Evolutionary conservation across 2,888 invertebrate species (phyloP).

Genomic region (Terebella lapidaria): DNA sequence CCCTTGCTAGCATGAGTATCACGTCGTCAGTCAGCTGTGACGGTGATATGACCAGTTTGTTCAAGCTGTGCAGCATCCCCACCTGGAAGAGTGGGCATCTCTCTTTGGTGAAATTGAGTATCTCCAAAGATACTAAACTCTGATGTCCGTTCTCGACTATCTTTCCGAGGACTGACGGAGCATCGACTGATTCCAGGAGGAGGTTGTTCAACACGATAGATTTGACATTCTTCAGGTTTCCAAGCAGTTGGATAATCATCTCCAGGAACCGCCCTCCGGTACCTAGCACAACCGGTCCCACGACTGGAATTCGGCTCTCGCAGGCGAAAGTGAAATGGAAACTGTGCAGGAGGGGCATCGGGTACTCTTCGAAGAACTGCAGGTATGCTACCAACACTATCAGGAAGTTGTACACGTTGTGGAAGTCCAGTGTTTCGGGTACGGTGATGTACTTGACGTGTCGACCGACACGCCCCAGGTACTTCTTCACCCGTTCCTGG

Average conservation of each 20-base stretch:
- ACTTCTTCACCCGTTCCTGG: constrained; percentile 68
- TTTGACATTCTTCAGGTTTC: constrained; percentile 63
- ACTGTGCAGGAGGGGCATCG: constrained; percentile 36
- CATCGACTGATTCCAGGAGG: constrained; percentile 64
- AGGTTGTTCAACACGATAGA: constrained; percentile 69
- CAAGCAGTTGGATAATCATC: constrained; percentile 57
- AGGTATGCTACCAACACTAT: constrained; percentile 73
- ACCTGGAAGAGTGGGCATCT: constrained; percentile 69
- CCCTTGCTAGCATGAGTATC: constrained; percentile 62
- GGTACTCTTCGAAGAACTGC: constrained; percentile 54
- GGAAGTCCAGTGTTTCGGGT: constrained; percentile 71
- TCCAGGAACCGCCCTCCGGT: constrained; percentile 63
- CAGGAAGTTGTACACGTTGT: constrained; percentile 79
- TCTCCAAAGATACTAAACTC: constrained; percentile 61
- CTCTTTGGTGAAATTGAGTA: constrained; percentile 71
- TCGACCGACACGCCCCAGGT: constrained; percentile 65
- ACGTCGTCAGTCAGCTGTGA: constrained; percentile 72
- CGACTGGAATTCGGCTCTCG: constrained; percentile 32
- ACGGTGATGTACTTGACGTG: constrained; percentile 66
- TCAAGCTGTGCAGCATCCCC: constrained; percentile 70
- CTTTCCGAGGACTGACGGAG: constrained; percentile 68
- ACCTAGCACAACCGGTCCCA: constrained; percentile 62
- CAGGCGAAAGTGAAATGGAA: constrained; percentile 69
- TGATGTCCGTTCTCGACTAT: constrained; percentile 62
- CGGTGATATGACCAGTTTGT: constrained; percentile 57